Base-by-base conservation (phyloP, 2,113 vertebrate species). In the Esox niger region DNA sequence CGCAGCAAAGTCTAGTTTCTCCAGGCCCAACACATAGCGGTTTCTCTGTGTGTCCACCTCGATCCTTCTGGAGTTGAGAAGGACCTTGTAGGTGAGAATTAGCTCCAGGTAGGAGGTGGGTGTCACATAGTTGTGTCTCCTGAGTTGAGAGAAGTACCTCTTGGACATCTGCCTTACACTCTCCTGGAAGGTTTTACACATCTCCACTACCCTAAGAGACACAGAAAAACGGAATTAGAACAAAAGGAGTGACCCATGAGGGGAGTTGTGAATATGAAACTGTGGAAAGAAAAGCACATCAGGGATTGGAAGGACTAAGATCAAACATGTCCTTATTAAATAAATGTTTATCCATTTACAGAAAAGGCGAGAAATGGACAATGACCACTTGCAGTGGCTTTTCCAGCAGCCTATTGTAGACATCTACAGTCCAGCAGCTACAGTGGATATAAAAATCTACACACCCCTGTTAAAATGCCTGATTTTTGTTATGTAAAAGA, bases 181-280 rank as follows among this genome's bases (percentile, higher is more conserved):
- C 75, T 95, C 95, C 69, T 98, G 95, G 81, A 98, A 97, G 38
- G 85, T 95, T 62, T 95, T 94, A 82, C 95, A 98, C 94, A 97
- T 91, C 49, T 90, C 93, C 66, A 98, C 92, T 52, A 97, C 95
- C 84, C 95, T 98, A 75, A 75, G n/a, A 66, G 62, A 64, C n/a
- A 70, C 11, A 71, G 30, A 11, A 70, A 30, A 33, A 58, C 5
- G 6, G 27, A 38, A 10, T 26, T n/a, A 8, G 29, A 64, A 13
- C 46, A 69, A 55, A 30, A 58, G 8, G 11, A 13, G 68, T 1
- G 4, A 64, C 7, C 29, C 62, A 9, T 10, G 7, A 21, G 20
- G 20, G 46, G 46, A n/a, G 46, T 20, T 47, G 46, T 49, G 20
- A 49, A 15, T 21, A 20, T 47, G 8, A 17, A 17, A 49, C 46